Evolutionary conservation across 1,140 invertebrate genomes (phyloP).

Genomic region (Aethina tumida): DNA sequence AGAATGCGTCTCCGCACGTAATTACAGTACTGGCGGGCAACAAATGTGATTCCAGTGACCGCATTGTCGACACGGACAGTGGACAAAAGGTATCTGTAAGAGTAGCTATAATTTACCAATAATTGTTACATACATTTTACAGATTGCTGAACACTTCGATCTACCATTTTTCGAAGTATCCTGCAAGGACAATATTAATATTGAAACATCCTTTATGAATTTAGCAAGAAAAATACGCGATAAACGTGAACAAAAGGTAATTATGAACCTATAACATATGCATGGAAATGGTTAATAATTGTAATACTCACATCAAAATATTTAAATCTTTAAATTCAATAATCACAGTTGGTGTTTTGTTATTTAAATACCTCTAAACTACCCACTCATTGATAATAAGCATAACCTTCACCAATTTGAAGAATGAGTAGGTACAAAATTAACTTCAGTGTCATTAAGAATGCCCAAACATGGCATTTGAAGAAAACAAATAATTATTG

Average conservation of each 20-base stretch:
- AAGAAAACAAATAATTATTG: slow-evolving; percentile 5
- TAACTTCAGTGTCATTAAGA: too few relatives aligned
- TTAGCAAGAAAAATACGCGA: slow-evolving; percentile 73
- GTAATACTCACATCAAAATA: neutral
- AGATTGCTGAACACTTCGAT: slow-evolving; percentile 84
- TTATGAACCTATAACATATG: too few relatives aligned
- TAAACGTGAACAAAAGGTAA: slow-evolving; percentile 62
- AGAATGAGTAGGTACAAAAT: too few relatives aligned
- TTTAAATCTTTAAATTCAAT: neutral
- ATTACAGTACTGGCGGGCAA: slow-evolving; percentile 77
- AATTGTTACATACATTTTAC: slow-evolving; percentile 27
- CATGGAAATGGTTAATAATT: slow-evolving; percentile 2
- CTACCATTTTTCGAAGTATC: slow-evolving; percentile 90
- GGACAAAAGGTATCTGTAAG: slow-evolving; percentile 57
- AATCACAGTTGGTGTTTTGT: neutral
- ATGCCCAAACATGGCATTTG: neutral
- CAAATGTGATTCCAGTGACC: slow-evolving; percentile 68
- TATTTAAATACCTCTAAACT: too few relatives aligned
- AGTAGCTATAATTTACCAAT: slow-evolving; percentile 2
- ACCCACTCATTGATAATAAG: too few relatives aligned
- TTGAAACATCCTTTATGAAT: slow-evolving; percentile 76
- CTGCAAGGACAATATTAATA: slow-evolving; percentile 83
- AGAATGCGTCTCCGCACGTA: slow-evolving; percentile 79
- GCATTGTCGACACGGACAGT: slow-evolving; percentile 64
- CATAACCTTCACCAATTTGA: too few relatives aligned